These are phyloP conservation scores for Telmatherina bonti DNA, from an alignment of 2,797 vertebrate species.

Conservation along the genomic window DNA sequence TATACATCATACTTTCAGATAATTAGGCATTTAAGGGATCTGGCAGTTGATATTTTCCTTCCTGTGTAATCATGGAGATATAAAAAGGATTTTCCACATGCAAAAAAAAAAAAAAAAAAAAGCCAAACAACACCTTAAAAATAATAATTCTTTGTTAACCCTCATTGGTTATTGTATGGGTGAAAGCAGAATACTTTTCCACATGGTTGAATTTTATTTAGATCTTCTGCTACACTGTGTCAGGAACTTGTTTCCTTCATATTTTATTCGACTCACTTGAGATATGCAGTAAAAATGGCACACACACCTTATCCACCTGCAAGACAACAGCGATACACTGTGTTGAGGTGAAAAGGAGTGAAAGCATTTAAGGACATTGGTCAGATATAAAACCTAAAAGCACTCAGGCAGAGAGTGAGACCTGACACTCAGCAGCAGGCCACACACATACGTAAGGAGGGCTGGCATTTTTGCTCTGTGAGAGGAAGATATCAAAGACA, in stretches of 20 bases:
- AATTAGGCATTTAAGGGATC: too few species aligned
- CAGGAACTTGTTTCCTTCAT: slow-evolving; percentile 44
- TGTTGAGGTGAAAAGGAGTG: slow-evolving; percentile 27
- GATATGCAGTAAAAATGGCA: neutral
- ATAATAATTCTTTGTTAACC: slow-evolving; percentile 10
- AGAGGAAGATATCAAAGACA: slow-evolving; percentile 57
- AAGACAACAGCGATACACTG: slow-evolving; percentile 18
- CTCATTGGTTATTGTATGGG: slow-evolving; percentile 36
- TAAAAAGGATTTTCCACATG: neutral
- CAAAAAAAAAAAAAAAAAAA: neutral
- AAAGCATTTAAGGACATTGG: slow-evolving; percentile 10
- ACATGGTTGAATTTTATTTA: slow-evolving; percentile 22
- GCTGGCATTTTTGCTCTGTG: slow-evolving; percentile 34
- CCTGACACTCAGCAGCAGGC: slow-evolving; percentile 22
- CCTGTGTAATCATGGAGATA: too few species aligned
- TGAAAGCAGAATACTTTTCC: slow-evolving; percentile 24
- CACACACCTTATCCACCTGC: slow-evolving; percentile 2
- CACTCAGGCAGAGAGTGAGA: slow-evolving; percentile 27
- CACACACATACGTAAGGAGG: slow-evolving; percentile 46
- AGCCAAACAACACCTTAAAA: slow-evolving; percentile 7
- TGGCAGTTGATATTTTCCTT: too few species aligned
- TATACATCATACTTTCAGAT: neutral
- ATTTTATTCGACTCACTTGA: slow-evolving; percentile 6
- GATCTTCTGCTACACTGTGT: slow-evolving; percentile 31
- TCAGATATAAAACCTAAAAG: slow-evolving; percentile 31